A percentile compares a stretch with the other conserved stretches of the same genome.
Evolutionary conservation across 2,113 vertebrate genomes (phyloP).

Genomic region (Syngnathus floridae): DNA sequence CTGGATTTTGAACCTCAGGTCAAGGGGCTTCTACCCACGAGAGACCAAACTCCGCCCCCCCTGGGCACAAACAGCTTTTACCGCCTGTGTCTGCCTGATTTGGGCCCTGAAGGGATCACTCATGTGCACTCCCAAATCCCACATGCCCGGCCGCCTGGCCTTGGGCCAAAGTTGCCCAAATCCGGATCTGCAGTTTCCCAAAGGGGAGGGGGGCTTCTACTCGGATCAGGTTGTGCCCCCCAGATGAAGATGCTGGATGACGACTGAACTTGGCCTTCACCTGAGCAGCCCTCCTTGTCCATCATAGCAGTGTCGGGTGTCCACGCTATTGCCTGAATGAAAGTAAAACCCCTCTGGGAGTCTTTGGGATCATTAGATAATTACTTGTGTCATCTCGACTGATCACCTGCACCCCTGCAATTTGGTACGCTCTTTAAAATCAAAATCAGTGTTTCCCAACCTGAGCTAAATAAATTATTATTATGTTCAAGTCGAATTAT

Average conservation of each 20-base stretch:
- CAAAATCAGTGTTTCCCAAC: too few relatives aligned
- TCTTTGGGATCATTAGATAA: constrained; percentile 30
- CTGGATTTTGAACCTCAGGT: constrained; percentile 15
- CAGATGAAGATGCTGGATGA: neutral
- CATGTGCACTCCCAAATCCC: constrained; percentile 54
- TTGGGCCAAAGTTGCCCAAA: constrained; percentile 25
- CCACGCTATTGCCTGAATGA: constrained; percentile 32
- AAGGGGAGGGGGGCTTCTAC: neutral
- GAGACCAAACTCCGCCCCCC: constrained; percentile 25
- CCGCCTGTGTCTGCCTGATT: constrained; percentile 44
- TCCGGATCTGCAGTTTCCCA: constrained; percentile 14
- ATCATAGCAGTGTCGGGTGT: constrained; percentile 46
- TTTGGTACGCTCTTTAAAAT: neutral
- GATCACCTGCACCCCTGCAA: constrained; percentile 1
- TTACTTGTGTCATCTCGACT: constrained; percentile 1
- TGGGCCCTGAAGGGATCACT: constrained; percentile 53
- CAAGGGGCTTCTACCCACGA: constrained; percentile 36
- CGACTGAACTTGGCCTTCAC: constrained; percentile 2
- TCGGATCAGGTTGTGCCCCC: neutral
- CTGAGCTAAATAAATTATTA: too few relatives aligned
- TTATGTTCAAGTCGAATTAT: neutral
- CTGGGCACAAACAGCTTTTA: constrained; percentile 45
- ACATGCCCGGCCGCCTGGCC: constrained; percentile 32
- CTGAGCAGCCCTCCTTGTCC: constrained; percentile 11
- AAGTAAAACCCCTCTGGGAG: constrained; percentile 40